Percentiles rank a stretch among this genome's conserved stretches.
phyloP scores from a whole-genome alignment of 2,888 invertebrate species.

The Marronus borbonicus region DNA sequence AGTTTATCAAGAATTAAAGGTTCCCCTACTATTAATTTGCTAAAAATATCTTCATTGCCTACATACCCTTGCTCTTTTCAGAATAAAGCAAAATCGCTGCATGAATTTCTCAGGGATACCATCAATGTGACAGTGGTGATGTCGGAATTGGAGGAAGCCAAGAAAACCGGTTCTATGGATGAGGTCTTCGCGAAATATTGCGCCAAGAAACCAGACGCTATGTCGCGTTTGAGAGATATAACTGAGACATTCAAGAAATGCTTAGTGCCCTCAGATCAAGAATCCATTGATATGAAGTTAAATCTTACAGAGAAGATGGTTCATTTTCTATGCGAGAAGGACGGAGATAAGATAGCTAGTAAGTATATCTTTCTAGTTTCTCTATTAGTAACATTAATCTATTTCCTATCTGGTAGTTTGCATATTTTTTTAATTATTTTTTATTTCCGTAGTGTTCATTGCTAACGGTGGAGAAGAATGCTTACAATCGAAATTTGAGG shows the following conservation, averaged over 20 bases:
- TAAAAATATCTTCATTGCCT: background rate
- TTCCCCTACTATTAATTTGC: slow-evolving; percentile 60
- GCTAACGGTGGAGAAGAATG: slow-evolving; percentile 88
- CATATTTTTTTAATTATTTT: background rate
- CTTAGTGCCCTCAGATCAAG: slow-evolving; percentile 76
- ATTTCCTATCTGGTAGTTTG: background rate
- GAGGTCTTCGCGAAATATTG: slow-evolving; percentile 77
- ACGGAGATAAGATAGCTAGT: slow-evolving; percentile 88
- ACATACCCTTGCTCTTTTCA: slow-evolving; percentile 57
- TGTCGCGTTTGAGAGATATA: slow-evolving; percentile 76
- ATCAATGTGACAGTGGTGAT: slow-evolving; percentile 76
- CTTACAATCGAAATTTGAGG: slow-evolving; percentile 75
- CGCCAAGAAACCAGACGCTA: slow-evolving; percentile 75
- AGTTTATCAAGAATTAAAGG: slow-evolving; percentile 73
- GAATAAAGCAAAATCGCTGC: slow-evolving; percentile 70
- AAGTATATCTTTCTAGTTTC: slow-evolving; percentile 65
- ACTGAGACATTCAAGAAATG: slow-evolving; percentile 76
- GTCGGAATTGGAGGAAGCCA: slow-evolving; percentile 79
- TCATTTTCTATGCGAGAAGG: slow-evolving; percentile 84
- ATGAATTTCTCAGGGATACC: slow-evolving; percentile 74
- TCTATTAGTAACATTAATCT: too few species aligned
- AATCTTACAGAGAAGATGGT: slow-evolving; percentile 81
- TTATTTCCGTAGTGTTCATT: slow-evolving; percentile 78
- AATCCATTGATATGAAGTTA: slow-evolving; percentile 75
- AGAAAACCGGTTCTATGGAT: slow-evolving; percentile 74